Evolutionary conservation across 1,140 invertebrate species (phyloP), one percentile per base, ranked within the genome.

Genomic region (Hormaphis cornu): DNA sequence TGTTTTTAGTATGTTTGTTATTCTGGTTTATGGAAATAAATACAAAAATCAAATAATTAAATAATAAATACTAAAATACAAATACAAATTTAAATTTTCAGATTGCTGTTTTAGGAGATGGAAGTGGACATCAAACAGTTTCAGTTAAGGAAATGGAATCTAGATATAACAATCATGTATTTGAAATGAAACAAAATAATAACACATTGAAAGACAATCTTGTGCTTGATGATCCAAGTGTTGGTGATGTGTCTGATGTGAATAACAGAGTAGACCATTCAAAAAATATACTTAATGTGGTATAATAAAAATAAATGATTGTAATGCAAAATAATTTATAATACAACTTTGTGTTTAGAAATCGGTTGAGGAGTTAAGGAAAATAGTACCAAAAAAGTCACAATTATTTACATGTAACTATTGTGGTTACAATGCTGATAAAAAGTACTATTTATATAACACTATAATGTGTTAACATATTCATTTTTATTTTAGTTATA

Each of bases 361-460:
- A 73, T 86, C 84, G 2, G 85, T 84, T 70, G 83, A 24, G 86
- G 88, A 76, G 88, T 89, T 77, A 85, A 87, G 59, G 87, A 87
- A 86, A 77, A 81, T 86, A 14, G 75, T 85, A 16, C 83, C 85
- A 2, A 86, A 88, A 74, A 89, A 89, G 76, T 85, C 84, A 9
- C 86, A 88, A 75, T 83, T 83, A 48, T 86, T 89, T 74, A 89
- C 89, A 84, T 95, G 93, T 76, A 89, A 87, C 73, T 93, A 93
- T 75, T 96, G 93, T 78, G 89, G 89, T 75, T 95, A 95, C 76
- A 91, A 89, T 1, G 91, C 88, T 77, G 86, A 89, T 1, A 95
- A 95, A 78, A 82, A 89, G 78, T 85, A 74, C 75, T 54, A 61
- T 40, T 30, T 56, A 9, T 50, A 9, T 50, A 18, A 18, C 8